A percentile compares a stretch with the other conserved stretches of the same genome.
These are phyloP conservation scores for Sitta europaea DNA, from an alignment of 2,113 vertebrate species.

Conservation along the genomic window DNA sequence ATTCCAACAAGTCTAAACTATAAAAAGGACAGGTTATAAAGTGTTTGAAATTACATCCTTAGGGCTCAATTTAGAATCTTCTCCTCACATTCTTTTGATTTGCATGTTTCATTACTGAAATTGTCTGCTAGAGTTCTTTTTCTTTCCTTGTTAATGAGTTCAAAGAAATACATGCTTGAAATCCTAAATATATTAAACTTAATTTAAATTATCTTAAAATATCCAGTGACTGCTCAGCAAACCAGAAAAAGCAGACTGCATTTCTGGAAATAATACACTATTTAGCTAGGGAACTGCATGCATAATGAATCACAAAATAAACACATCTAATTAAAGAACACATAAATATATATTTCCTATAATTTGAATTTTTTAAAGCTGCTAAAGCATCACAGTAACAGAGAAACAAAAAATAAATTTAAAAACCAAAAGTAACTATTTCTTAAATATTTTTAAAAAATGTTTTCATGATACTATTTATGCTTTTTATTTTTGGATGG, in stretches of 20 bases:
- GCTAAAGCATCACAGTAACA: not conserved
- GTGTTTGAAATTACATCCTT: conserved; percentile 58
- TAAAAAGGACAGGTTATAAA: conserved; percentile 43
- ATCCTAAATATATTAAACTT: conserved; percentile 61
- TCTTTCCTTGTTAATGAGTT: conserved; percentile 39
- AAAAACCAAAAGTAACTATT: not conserved
- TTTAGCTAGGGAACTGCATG: not conserved
- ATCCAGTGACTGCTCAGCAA: conserved; percentile 45
- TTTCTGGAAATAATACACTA: conserved; percentile 26
- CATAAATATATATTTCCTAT: not conserved
- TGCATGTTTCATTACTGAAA: conserved; percentile 22
- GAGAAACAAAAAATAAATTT: not conserved
- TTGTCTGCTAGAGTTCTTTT: not conserved
- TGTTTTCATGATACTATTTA: not conserved
- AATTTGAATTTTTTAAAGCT: not conserved
- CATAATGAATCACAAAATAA: conserved; percentile 16
- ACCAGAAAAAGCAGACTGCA: conserved; percentile 13
- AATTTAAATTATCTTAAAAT: conserved; percentile 60
- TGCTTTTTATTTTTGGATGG: not conserved
- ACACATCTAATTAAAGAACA: not conserved
- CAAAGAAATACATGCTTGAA: conserved; percentile 67
- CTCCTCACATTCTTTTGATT: conserved; percentile 60
- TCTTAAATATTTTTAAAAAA: not conserved
- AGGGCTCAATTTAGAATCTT: conserved; percentile 39
- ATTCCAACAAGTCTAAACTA: conserved; percentile 35